These are phyloP conservation scores for Lethenteron reissneri DNA, from an alignment of 2,113 vertebrate species.

Conservation along the genomic window DNA sequence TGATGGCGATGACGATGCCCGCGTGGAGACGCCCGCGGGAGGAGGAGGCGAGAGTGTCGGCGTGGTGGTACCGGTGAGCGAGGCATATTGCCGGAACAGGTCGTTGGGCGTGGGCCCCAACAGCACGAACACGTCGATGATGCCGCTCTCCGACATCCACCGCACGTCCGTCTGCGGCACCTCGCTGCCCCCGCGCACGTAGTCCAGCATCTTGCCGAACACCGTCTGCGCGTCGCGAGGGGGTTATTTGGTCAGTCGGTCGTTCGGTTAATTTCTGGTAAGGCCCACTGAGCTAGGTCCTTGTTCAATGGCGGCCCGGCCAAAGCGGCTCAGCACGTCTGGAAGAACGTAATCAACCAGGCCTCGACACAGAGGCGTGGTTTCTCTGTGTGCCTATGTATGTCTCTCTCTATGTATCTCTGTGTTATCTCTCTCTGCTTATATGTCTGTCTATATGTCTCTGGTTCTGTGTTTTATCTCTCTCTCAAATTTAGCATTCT, in stretches of 20 bases:
- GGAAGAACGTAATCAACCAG: no score
- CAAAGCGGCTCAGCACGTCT: no score
- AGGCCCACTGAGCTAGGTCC: no score
- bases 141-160: slow-evolving; percentile 77
- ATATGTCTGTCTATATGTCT: no score
- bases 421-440: no score
- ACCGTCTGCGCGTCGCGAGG: slow-evolving; percentile 31
- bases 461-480: no score
- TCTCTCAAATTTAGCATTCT: no score
- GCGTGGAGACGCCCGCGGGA: background rate
- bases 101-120: slow-evolving; percentile 40
- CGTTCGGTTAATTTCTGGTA: no score
- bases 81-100: slow-evolving; percentile 46
- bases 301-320: no score
- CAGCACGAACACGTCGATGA: slow-evolving; percentile 59
- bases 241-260: background rate
- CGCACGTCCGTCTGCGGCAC: slow-evolving; percentile 60
- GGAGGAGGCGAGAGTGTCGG: background rate
- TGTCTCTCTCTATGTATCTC: no score
- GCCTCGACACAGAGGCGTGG: no score
- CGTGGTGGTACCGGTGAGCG: slow-evolving; percentile 38
- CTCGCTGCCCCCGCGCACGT: slow-evolving; percentile 57
- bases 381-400: no score
- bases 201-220: slow-evolving; percentile 65
- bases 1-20: background rate